Evolutionary conservation across 2,888 invertebrate species (phyloP).

Genomic region (Rotaria macrura): DNA sequence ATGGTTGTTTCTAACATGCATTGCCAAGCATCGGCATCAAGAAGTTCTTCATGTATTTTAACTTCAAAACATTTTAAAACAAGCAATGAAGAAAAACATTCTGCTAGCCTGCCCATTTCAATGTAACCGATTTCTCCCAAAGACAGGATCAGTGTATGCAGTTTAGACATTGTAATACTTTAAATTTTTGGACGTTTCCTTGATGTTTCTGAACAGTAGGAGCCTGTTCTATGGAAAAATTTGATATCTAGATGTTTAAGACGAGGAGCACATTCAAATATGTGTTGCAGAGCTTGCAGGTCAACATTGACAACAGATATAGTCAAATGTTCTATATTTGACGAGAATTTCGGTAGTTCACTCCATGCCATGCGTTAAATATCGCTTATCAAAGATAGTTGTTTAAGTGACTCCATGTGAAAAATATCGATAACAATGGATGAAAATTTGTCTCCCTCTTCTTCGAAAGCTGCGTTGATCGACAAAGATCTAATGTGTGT

Average conservation of each 20-base stretch:
- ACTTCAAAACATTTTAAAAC: not conserved
- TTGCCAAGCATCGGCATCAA: not conserved
- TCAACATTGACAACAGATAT: not conserved
- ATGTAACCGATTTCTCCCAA: not conserved
- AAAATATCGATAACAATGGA: not conserved
- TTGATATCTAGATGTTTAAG: not conserved
- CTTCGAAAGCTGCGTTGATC: not conserved
- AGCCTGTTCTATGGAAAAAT: not conserved
- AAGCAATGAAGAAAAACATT: not conserved
- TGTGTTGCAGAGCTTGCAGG: not conserved
- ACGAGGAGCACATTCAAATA: not conserved
- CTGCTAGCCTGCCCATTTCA: not conserved
- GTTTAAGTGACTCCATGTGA: not conserved
- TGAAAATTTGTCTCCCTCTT: too few relatives aligned
- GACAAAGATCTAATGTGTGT: not conserved
- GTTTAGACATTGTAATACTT: not conserved
- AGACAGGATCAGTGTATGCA: not conserved
- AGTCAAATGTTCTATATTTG: not conserved
- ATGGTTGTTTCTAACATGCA: not conserved
- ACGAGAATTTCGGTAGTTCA: not conserved
- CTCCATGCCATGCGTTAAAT: rapidly evolving
- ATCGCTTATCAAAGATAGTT: not conserved
- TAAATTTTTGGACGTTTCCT: too few relatives aligned
- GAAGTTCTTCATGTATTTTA: not conserved
- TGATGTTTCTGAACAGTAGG: too few relatives aligned